phyloP scores from a whole-genome alignment of 1,140 invertebrate genomes.

The Drosophila athabasca region DNA sequence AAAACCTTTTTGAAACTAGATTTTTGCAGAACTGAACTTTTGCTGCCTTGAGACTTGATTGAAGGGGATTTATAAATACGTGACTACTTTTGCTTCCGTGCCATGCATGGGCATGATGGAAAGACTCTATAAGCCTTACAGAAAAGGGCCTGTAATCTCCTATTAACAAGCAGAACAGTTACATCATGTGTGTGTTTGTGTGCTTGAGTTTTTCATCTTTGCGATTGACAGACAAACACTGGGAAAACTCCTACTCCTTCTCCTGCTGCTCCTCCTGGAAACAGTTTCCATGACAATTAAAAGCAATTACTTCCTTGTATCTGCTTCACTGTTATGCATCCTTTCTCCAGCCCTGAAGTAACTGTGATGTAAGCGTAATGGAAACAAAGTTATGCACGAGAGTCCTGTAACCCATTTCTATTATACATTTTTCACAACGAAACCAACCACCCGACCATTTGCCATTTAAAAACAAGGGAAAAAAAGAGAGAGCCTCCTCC shows the following conservation, averaged over 20 bases:
- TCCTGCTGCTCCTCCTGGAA: not conserved
- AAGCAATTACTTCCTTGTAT: slow-evolving; percentile 50
- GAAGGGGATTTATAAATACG: slow-evolving; percentile 10
- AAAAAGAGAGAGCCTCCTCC: not conserved
- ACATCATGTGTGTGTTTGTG: not conserved
- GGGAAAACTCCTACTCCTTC: too few relatives aligned
- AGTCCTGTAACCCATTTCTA: slow-evolving; percentile 35
- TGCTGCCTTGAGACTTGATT: too few relatives aligned
- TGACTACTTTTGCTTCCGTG: not conserved
- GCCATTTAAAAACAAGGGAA: not conserved
- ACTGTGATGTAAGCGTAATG: slow-evolving; percentile 7
- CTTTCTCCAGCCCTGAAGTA: slow-evolving; percentile 10
- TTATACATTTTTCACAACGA: slow-evolving; percentile 12
- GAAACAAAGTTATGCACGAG: slow-evolving; percentile 29
- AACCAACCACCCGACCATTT: too few relatives aligned
- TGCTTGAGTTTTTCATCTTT: slow-evolving; percentile 2
- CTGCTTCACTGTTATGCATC: slow-evolving; percentile 3
- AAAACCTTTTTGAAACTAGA: not conserved
- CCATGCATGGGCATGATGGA: not conserved
- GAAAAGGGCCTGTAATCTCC: slow-evolving; percentile 12
- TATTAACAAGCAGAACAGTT: slow-evolving; percentile 16
- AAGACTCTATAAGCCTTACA: slow-evolving; percentile 1
- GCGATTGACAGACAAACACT: slow-evolving; percentile 28
- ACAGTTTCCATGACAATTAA: slow-evolving; percentile 62
- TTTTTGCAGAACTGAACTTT: not conserved